These are phyloP conservation scores for Acanthurus leucopareius DNA, from an alignment of 2,797 vertebrate genomes.

Conservation along the genomic window DNA sequence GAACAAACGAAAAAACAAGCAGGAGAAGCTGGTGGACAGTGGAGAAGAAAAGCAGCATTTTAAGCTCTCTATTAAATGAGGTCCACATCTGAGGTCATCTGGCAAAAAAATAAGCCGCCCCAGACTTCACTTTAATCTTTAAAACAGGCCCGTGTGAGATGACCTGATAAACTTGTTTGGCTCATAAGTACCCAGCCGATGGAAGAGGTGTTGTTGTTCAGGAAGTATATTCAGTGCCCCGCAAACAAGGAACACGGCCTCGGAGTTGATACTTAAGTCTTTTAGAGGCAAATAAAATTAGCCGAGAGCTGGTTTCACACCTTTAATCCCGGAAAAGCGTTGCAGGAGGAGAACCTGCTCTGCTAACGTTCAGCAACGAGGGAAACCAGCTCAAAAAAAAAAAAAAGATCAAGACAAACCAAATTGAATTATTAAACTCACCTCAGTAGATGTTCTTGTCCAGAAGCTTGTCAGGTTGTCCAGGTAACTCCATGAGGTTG, in stretches of 20 bases:
- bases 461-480: not conserved
- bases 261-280: not conserved
- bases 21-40: not conserved
- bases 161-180: slow-evolving; percentile 25
- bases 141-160: slow-evolving; percentile 9
- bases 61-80: not conserved
- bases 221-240: slow-evolving; percentile 2
- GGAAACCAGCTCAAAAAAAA: not conserved
- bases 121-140: not conserved
- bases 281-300: not conserved
- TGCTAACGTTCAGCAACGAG: not conserved
- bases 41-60: not conserved
- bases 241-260: not conserved
- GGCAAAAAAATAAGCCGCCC: not conserved
- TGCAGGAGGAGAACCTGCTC: not conserved
- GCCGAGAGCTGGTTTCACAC: not conserved
- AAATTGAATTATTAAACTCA: not conserved
- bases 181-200: slow-evolving; percentile 24
- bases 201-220: slow-evolving; percentile 11
- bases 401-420: not conserved
- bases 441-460: not conserved
- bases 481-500: not conserved
- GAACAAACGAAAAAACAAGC: not conserved
- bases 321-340: not conserved
- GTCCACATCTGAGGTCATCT: slow-evolving; percentile 5